Evolutionary conservation across 2,888 invertebrate species (phyloP), one percentile per base, ranked within the genome.

Genomic region (Callosobruchus maculatus): DNA sequence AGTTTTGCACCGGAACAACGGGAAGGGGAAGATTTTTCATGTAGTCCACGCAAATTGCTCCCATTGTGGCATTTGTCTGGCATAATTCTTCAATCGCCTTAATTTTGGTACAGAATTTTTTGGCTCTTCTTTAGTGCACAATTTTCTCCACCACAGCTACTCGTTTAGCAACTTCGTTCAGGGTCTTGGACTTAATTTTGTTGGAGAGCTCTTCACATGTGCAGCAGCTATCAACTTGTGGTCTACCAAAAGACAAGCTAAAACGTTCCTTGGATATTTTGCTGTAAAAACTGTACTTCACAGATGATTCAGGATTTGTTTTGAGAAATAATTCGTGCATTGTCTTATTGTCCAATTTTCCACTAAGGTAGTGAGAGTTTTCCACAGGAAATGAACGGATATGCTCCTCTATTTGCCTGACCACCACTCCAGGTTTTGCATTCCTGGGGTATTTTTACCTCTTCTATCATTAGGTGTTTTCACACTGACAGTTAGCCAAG

Each of bases 61-160:
- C 73, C 30, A 74, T 70, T 20, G 21, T 67, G 20, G 21, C 69
- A 67, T 70, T 30, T 18, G 26, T 20, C 68, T 73, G 22, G 67
- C 20, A 68, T 20, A 71, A 20, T 68, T 74, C 68, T 67, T 49
- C 18, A 20, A 70, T 21, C 68, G 67, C n/a, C 18, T 75, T 74
- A 75, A 78, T 78, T 30, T 74, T 71, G 18, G 69, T 66, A 74
- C 76, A 73, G 71, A 78, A 78, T 26, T 71, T 73, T 49, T 78
- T 76, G 9, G 78, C 77, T 20, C 77, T 31, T 30, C 72, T 22
- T 49, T 74, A 74, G 67, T 78, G 77, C 20, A 78, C 22, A n/a
- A 21, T 70, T 21, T 73, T 73, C 67, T 73, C 69, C 5, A 70
- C 72, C 9, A 72, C 68, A 68, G 30, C 68, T 21, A 72, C 68